phyloP scores from a whole-genome alignment of 2,113 vertebrate species.

The Dicaeum eximium region DNA sequence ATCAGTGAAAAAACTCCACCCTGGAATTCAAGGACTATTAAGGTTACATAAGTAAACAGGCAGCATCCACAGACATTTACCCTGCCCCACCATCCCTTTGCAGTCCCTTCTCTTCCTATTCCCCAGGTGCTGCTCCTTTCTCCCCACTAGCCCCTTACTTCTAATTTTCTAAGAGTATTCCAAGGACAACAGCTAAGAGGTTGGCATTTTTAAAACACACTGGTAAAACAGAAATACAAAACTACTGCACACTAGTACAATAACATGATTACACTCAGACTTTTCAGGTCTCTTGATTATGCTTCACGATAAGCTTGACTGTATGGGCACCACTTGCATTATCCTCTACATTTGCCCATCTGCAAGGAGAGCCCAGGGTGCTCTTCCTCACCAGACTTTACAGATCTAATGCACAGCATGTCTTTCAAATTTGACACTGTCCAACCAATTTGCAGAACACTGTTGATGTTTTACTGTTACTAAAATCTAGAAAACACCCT shows the following conservation, averaged over 20 bases:
- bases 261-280: background rate
- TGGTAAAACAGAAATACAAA: background rate
- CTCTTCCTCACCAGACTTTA: background rate
- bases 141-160: background rate
- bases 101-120: background rate
- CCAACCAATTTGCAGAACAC: background rate
- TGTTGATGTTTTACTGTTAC: background rate
- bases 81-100: background rate
- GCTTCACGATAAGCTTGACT: background rate
- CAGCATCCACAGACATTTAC: background rate
- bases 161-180: background rate
- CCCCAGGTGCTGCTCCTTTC: background rate
- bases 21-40: background rate
- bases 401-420: accelerated
- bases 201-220: background rate
- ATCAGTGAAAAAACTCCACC: background rate
- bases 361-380: background rate
- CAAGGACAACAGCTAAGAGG: background rate
- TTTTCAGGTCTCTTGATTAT: background rate
- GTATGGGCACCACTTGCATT: accelerated
- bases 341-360: background rate
- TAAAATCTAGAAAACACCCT: background rate
- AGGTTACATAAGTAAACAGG: background rate
- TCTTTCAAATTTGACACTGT: background rate
- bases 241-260: background rate